Base-by-base conservation (phyloP, 2,797 vertebrate genomes). In the Pangasius krempfi region DNA sequence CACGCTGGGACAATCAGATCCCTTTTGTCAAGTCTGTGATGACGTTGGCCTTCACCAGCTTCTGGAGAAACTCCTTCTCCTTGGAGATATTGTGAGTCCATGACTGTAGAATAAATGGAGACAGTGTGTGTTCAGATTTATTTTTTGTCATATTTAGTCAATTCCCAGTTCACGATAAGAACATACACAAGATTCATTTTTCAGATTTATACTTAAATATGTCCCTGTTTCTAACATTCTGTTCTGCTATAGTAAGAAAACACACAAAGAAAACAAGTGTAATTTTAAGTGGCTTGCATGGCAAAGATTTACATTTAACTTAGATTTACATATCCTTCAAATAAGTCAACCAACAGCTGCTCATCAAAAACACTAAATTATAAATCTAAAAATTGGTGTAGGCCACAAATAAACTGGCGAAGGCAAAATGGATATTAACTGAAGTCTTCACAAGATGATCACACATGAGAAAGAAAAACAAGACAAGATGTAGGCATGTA, bases 41-140 rank as follows among this genome's bases (percentile, higher is more conserved):
- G 82, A 98, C 96, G 5, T 92, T 96, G 0, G 97, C 97, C 94
- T 97, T 98, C 91, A 98, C 97, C 92, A 98, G 94, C 93, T 98
- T 98, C 91, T 95, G 90, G 87, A 98, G 95, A 92, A 98, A 98
- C 91, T 98, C 97, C 91, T 97, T 98, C 93, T 98, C 98, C 90
- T 97, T 95, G 79, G 96, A 95, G 91, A 98, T 98, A 90, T 98
- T 97, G 95, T 98, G 98, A 2, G 97, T 98, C 98, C 97, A 98
- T 64, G 98, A 98, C 98, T 98, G 92, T 58, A 94, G 89, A 90
- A 16, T 72, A 88, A 88, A 91, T 89, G 93, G 90, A 88, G 52
- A 88, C 3, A 81, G 58, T 4, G 30, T 13, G 50, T 14, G 7
- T 10, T 86, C 13, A 64, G 27, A 44, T 37, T 72, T 30, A n/a